A percentile compares a stretch with the other conserved stretches of the same genome.
Conservation (phyloP, 2,113 vertebrate species). For the Sakesphorus luctuosus region DNA sequence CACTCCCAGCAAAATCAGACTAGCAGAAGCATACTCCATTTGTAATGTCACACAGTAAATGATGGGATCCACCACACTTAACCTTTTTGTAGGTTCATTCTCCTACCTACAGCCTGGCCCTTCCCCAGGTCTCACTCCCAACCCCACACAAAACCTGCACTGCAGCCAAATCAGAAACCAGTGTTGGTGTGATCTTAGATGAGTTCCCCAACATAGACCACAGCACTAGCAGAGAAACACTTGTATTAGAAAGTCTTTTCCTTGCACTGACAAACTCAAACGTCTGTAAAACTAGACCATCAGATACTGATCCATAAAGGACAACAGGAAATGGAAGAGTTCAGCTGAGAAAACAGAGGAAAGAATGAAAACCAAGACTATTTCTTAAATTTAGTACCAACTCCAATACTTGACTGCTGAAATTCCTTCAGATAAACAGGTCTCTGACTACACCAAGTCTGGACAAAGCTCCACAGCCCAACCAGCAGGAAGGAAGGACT, state of each 20-base stretch:
- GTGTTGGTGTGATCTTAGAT: neutral
- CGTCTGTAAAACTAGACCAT: neutral
- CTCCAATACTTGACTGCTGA: neutral
- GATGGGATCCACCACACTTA: neutral
- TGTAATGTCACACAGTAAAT: neutral
- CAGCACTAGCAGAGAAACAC: neutral
- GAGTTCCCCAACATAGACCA: neutral
- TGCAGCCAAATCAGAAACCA: neutral
- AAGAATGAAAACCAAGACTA: neutral
- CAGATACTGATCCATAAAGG: neutral
- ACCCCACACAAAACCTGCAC: neutral
- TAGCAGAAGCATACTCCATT: neutral
- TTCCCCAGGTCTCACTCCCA: neutral
- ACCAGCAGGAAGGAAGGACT: neutral
- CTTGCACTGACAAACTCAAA: neutral
- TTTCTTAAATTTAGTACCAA: neutral
- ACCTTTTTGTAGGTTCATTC: neutral
- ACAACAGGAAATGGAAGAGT: neutral
- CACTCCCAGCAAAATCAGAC: neutral
- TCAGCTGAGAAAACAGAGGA: neutral
- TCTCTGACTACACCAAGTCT: neutral
- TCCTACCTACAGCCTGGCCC: neutral
- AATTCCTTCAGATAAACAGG: neutral
- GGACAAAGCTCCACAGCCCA: neutral
- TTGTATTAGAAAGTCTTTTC: neutral